These are phyloP conservation scores for Oncopeltus fasciatus DNA, from an alignment of 1,140 invertebrate genomes.

Conservation along the genomic window DNA sequence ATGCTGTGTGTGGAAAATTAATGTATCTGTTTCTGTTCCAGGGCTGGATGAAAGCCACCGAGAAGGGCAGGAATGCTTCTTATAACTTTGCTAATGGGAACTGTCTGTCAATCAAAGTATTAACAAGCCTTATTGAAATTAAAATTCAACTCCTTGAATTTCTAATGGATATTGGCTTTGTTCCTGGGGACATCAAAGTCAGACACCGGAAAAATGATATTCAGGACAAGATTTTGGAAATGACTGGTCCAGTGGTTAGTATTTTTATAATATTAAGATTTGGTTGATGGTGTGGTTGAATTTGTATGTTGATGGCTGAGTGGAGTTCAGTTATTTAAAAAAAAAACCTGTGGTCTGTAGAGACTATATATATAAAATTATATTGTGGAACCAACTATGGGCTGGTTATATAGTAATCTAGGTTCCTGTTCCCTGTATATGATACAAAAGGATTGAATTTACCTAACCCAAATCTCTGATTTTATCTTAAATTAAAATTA, in stretches of 20 bases:
- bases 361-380: no score
- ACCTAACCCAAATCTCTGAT: no score
- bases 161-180: slow-evolving; percentile 66
- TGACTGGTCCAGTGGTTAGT: slow-evolving; percentile 49
- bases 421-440: no score
- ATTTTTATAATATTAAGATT: neutral
- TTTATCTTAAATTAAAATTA: no score
- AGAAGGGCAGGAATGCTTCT: slow-evolving; percentile 42
- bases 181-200: slow-evolving; percentile 41
- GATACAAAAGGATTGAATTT: no score
- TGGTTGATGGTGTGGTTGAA: no score
- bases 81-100: slow-evolving; percentile 54
- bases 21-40: slow-evolving; percentile 26
- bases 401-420: no score
- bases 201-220: slow-evolving; percentile 35
- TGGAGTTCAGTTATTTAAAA: no score
- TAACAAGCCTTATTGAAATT: slow-evolving; percentile 59
- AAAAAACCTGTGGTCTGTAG: no score
- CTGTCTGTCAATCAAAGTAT: slow-evolving; percentile 55
- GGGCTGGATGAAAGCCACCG: slow-evolving; percentile 54
- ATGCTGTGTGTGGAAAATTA: no score
- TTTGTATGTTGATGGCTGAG: no score
- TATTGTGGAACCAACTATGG: no score
- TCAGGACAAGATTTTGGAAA: slow-evolving; percentile 46
- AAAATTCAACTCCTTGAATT: slow-evolving; percentile 71